These are phyloP conservation scores for Dioctria linearis DNA, from an alignment of 2,888 invertebrate species.

Conservation along the genomic window DNA sequence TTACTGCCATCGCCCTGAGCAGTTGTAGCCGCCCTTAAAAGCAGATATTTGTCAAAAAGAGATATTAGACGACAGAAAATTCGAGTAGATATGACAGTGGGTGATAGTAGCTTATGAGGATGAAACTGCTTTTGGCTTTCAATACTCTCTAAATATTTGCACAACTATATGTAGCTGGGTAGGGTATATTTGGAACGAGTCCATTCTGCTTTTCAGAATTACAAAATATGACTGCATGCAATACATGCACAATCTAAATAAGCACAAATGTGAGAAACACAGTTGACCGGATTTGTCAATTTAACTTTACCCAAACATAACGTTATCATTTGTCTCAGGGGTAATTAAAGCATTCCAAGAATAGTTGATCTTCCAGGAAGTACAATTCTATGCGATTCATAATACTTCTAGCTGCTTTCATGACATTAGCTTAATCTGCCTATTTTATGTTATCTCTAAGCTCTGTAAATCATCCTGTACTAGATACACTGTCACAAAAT, in stretches of 20 bases:
- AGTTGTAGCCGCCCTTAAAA: too few species aligned
- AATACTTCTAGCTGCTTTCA: background rate
- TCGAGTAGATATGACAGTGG: too few species aligned
- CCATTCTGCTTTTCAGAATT: background rate
- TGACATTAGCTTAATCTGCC: background rate
- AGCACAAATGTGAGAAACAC: background rate
- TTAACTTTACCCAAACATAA: constrained; percentile 11
- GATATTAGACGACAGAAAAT: too few species aligned
- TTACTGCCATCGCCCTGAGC: too few species aligned
- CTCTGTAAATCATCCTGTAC: background rate
- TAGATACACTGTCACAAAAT: constrained; percentile 25
- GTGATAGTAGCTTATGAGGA: too few species aligned
- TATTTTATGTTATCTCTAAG: background rate
- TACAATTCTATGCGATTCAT: background rate
- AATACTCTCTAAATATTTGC: constrained; percentile 5
- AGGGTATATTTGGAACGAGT: background rate
- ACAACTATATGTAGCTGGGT: too few species aligned
- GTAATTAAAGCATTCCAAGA: constrained; percentile 20
- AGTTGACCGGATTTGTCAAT: background rate
- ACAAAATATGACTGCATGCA: background rate
- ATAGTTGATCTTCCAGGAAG: background rate
- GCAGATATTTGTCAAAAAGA: too few species aligned
- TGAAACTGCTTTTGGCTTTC: too few species aligned
- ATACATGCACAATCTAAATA: background rate
- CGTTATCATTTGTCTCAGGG: constrained; percentile 19